Percentiles rank a stretch among this genome's conserved stretches.
Conservation (phyloP, 2,888 invertebrate genomes). For the Pseudococcus longispinus region DNA sequence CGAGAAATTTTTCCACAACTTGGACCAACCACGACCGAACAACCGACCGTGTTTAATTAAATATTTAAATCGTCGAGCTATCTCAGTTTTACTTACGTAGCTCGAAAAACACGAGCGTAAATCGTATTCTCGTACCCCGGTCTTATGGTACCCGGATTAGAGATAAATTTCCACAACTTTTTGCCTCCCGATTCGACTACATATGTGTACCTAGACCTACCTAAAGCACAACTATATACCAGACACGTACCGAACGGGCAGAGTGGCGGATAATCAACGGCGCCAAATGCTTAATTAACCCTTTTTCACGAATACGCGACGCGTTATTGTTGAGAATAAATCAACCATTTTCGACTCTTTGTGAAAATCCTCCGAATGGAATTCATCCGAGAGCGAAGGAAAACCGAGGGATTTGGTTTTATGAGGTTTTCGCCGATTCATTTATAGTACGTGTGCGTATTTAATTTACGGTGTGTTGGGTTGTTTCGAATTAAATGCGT, state of each 20-base stretch:
- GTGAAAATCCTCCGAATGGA: not conserved
- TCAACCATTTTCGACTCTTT: constrained; percentile 1
- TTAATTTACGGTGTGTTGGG: not conserved
- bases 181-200: not conserved
- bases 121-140: not conserved
- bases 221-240: not conserved
- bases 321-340: not conserved
- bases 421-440: not conserved
- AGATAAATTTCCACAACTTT: not conserved
- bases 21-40: not conserved
- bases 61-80: not conserved
- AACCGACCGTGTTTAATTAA: not conserved
- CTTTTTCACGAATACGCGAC: not conserved
- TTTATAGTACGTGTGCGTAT: not conserved
- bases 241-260: not conserved
- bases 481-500: not conserved
- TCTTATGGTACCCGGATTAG: not conserved
- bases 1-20: not conserved
- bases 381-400: not conserved
- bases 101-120: not conserved
- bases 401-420: not conserved
- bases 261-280: not conserved
- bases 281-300: constrained; percentile 18
- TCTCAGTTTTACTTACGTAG: not conserved
- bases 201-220: not conserved